A percentile compares a stretch with the other conserved stretches of the same genome.
phyloP scores from a whole-genome alignment of 2,888 invertebrate genomes.

The Brachyptera putata region DNA sequence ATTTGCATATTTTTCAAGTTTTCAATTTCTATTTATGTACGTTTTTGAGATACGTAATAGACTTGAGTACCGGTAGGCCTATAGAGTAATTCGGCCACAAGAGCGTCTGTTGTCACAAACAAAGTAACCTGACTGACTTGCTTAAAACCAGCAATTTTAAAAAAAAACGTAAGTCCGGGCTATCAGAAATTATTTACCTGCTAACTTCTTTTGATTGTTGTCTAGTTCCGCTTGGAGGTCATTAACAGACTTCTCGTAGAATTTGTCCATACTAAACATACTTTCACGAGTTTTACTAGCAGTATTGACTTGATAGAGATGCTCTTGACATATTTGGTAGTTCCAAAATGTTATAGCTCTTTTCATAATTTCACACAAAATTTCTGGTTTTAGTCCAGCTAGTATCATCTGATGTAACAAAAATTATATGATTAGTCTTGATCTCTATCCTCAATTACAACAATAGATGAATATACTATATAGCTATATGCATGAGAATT shows the following conservation, averaged over 20 bases:
- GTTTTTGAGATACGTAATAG: too few relatives aligned
- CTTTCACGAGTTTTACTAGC: slow-evolving; percentile 27
- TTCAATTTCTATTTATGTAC: too few relatives aligned
- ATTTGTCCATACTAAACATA: slow-evolving; percentile 27
- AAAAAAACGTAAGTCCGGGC: too few relatives aligned
- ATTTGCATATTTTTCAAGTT: too few relatives aligned
- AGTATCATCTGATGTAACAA: slow-evolving; percentile 41
- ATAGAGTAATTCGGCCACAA: too few relatives aligned
- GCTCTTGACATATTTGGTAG: slow-evolving; percentile 42
- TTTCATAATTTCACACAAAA: slow-evolving; percentile 44
- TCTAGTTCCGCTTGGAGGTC: slow-evolving; percentile 33
- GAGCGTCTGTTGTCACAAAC: too few relatives aligned
- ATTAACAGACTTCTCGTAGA: slow-evolving; percentile 28
- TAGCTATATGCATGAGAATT: too few relatives aligned
- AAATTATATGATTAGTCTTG: neutral
- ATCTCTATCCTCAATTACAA: neutral
- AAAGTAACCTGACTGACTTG: too few relatives aligned
- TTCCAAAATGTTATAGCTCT: slow-evolving; percentile 47
- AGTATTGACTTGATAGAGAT: slow-evolving; percentile 33
- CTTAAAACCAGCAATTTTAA: too few relatives aligned
- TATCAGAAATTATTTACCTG: too few relatives aligned
- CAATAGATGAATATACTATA: too few relatives aligned
- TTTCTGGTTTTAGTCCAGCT: slow-evolving; percentile 46
- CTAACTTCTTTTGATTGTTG: slow-evolving; percentile 21
- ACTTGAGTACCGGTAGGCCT: too few relatives aligned